Evolutionary conservation across 2,113 vertebrate genomes (phyloP).

Genomic region (Anguilla rostrata): DNA sequence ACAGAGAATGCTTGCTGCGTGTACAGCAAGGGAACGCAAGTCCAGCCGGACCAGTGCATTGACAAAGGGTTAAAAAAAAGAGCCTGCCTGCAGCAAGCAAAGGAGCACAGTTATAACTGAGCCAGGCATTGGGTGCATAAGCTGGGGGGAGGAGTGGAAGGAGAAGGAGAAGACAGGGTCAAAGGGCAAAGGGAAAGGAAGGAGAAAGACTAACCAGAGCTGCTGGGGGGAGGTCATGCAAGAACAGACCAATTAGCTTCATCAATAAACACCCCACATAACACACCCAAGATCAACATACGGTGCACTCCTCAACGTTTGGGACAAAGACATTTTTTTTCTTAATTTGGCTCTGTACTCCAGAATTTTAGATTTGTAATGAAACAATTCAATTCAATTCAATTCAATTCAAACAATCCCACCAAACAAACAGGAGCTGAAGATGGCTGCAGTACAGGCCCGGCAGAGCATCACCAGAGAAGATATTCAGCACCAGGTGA

Average conservation of each 20-base stretch:
- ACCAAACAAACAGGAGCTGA: no score
- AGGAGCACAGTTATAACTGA: neutral
- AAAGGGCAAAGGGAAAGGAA: neutral
- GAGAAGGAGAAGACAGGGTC: neutral
- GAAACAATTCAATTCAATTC: no score
- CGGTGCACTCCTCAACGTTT: no score
- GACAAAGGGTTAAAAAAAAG: no score
- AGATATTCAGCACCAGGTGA: no score
- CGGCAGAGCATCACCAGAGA: no score
- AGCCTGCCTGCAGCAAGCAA: neutral
- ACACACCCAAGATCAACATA: neutral
- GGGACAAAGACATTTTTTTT: no score
- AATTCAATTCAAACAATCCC: no score
- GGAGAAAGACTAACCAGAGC: neutral
- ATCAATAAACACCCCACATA: neutral
- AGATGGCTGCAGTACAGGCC: no score
- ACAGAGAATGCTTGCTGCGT: neutral
- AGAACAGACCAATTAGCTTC: neutral
- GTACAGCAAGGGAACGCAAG: neutral
- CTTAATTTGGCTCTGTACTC: no score
- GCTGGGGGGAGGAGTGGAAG: neutral
- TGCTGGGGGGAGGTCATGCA: neutral
- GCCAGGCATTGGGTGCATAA: constrained; percentile 4
- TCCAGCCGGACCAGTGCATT: neutral
- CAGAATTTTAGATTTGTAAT: no score